Percentiles rank a stretch among this genome's conserved stretches.
phyloP scores from a whole-genome alignment of 1,140 invertebrate genomes.

The Drosophila carrolli region DNA sequence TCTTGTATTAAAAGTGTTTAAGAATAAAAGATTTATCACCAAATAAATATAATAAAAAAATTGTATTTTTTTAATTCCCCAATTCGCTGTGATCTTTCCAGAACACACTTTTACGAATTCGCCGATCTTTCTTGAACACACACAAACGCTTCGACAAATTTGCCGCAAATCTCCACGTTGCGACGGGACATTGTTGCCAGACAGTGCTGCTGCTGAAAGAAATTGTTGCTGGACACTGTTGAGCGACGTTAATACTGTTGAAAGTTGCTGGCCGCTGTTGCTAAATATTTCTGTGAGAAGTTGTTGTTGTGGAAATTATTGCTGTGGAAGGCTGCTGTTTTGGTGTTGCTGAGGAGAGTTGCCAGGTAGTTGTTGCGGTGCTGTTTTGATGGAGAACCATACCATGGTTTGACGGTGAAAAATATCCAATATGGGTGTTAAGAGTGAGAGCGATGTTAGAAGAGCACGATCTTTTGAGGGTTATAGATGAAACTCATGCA shows the following conservation, averaged over 20 bases:
- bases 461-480: constrained; percentile 13
- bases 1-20: too few species aligned
- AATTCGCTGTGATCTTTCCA: constrained; percentile 7
- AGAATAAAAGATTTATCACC: too few species aligned
- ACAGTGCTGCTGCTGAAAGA: constrained; percentile 8
- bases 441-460: not conserved
- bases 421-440: constrained; percentile 18
- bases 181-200: constrained; percentile 4
- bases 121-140: not conserved
- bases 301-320: not conserved
- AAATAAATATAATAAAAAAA: too few species aligned
- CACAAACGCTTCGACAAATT: constrained; percentile 1
- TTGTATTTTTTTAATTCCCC: too few species aligned
- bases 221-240: not conserved
- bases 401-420: constrained; percentile 18
- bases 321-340: too few species aligned
- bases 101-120: not conserved
- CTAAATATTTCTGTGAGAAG: too few species aligned
- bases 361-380: too few species aligned
- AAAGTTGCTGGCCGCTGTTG: too few species aligned
- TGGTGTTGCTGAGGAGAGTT: too few species aligned
- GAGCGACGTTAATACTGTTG: too few species aligned
- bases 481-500: constrained; percentile 4
- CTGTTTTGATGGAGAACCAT: not conserved
- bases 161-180: constrained; percentile 2